These are phyloP conservation scores for Clistopyga incitator DNA, from an alignment of 2,888 invertebrate genomes.

Conservation along the genomic window DNA sequence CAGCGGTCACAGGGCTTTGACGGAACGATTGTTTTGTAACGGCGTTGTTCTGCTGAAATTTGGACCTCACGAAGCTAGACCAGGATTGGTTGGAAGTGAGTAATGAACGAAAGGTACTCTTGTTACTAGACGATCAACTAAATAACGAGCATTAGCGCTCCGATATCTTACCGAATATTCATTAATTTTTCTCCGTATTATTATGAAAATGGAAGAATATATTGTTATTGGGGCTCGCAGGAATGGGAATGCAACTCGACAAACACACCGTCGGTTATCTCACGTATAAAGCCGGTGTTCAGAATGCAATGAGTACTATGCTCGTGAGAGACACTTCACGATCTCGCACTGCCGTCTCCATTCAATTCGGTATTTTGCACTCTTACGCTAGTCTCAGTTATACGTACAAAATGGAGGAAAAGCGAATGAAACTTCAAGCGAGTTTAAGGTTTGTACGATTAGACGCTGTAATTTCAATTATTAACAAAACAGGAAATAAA, in stretches of 20 bases:
- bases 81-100: constrained; percentile 92
- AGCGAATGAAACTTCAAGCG: constrained; percentile 91
- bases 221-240: constrained; percentile 83
- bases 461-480: too few species aligned
- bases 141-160: neutral
- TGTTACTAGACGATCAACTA: neutral
- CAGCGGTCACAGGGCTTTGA: constrained; percentile 92
- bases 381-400: constrained; percentile 91
- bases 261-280: constrained; percentile 95
- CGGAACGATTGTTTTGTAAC: constrained; percentile 91
- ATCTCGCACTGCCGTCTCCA: constrained; percentile 83
- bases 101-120: constrained; percentile 56
- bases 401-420: constrained; percentile 92
- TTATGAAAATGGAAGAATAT: neutral
- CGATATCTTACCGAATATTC: neutral
- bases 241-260: constrained; percentile 94
- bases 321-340: constrained; percentile 90
- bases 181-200: neutral
- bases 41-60: constrained; percentile 91
- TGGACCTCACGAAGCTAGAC: constrained; percentile 90
- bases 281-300: constrained; percentile 90
- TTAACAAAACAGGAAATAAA: too few species aligned
- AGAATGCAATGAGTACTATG: constrained; percentile 90
- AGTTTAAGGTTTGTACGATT: constrained; percentile 90
- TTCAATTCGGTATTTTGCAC: constrained; percentile 94